Evolutionary conservation across 2,113 vertebrate genomes (phyloP).

Genomic region (Petroica traversi): DNA sequence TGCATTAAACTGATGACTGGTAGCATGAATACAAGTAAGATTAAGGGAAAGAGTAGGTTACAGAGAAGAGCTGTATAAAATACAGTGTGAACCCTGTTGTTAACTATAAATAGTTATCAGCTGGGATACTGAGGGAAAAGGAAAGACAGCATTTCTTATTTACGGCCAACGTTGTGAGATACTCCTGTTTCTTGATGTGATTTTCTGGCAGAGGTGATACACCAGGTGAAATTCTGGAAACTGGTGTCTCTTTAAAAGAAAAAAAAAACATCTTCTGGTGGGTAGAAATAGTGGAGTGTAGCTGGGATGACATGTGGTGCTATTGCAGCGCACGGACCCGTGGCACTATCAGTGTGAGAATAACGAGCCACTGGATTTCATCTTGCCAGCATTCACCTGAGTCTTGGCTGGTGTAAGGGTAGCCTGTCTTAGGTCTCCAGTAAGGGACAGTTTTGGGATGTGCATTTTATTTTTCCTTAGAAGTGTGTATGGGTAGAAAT

Average conservation of each 20-base stretch:
- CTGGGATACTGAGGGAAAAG: background rate
- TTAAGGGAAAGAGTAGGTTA: background rate
- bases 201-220: background rate
- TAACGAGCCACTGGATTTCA: conserved; percentile 50
- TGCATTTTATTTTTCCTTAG: background rate
- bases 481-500: background rate
- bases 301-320: conserved; percentile 62
- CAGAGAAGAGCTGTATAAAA: background rate
- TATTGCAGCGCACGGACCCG: conserved; percentile 12
- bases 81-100: background rate
- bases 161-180: background rate
- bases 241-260: conserved; percentile 24
- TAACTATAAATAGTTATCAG: background rate
- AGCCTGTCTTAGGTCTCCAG: background rate
- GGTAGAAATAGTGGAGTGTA: conserved; percentile 48
- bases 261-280: background rate
- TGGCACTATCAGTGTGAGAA: conserved; percentile 48
- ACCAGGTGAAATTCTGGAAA: background rate
- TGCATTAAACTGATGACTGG: background rate
- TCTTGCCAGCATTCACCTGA: conserved; percentile 27
- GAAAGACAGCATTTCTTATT: background rate
- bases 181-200: background rate
- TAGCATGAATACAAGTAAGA: background rate
- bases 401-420: background rate
- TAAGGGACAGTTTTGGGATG: background rate